These are phyloP conservation scores for Oncorhynchus kisutch DNA, from an alignment of 2,113 vertebrate species.

Conservation along the genomic window DNA sequence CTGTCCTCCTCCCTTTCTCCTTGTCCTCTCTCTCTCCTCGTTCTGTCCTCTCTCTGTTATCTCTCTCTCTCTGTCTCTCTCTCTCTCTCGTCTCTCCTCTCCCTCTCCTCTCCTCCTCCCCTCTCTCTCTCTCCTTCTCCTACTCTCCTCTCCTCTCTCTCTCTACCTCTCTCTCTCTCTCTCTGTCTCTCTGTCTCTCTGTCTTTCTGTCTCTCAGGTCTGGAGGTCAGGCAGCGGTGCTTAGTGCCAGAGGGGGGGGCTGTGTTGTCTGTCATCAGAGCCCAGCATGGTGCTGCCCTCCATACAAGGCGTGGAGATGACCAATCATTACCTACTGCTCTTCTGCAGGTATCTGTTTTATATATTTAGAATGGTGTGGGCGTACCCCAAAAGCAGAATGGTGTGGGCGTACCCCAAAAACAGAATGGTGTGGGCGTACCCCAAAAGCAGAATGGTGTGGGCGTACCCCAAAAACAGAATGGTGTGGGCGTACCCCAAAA, in stretches of 20 bases:
- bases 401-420: no score
- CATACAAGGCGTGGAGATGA: slow-evolving; percentile 65
- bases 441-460: no score
- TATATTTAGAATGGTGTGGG: neutral
- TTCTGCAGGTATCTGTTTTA: slow-evolving; percentile 60
- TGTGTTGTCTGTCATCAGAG: slow-evolving; percentile 45
- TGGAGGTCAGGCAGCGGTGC: slow-evolving; percentile 57
- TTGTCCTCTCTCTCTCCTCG: no score
- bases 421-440: no score
- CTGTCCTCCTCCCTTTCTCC: no score
- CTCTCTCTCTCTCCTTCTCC: neutral
- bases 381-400: no score
- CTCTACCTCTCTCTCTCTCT: neutral
- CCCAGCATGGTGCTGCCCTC: slow-evolving; percentile 42
- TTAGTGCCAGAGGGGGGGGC: slow-evolving; percentile 56
- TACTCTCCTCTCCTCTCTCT: neutral
- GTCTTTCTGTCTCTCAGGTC: slow-evolving; percentile 39
- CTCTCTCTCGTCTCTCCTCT: no score
- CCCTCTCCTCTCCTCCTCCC: neutral
- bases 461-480: no score
- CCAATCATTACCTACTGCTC: slow-evolving; percentile 65
- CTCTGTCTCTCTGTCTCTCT: neutral
- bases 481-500: no score
- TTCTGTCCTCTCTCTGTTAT: no score
- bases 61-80: no score